Conservation (phyloP, 2,797 vertebrate genomes). For the Remorina albescens region DNA sequence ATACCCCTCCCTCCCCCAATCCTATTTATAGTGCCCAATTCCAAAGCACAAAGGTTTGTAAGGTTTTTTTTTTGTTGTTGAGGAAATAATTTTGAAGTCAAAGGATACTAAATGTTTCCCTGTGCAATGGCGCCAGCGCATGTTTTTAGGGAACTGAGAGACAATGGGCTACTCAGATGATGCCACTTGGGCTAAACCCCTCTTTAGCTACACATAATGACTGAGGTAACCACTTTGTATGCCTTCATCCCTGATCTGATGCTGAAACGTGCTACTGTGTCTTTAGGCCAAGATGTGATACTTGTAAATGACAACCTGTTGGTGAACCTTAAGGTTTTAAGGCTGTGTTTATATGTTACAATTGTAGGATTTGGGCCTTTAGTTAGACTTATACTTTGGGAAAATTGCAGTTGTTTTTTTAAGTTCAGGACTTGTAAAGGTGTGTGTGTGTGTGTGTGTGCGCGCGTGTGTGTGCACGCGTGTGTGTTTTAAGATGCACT, state of each 20-base stretch:
- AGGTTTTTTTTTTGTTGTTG: constrained; percentile 14
- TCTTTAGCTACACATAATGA: constrained; percentile 30
- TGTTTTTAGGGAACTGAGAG: constrained; percentile 36
- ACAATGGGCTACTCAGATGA: constrained; percentile 61
- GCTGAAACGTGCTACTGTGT: constrained; percentile 41
- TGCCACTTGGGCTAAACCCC: constrained; percentile 40
- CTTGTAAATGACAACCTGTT: constrained; percentile 38
- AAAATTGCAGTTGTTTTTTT: neutral
- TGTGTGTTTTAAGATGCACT: neutral
- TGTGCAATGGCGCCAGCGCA: constrained; percentile 48
- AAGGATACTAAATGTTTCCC: constrained; percentile 44
- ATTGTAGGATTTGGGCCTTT: constrained; percentile 13
- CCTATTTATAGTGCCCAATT: neutral
- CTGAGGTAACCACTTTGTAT: constrained; percentile 52
- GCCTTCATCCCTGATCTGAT: constrained; percentile 22
- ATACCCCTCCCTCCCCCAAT: neutral
- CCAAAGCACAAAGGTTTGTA: neutral
- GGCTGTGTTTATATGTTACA: constrained; percentile 26
- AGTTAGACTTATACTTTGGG: too few species aligned
- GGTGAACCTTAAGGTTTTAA: constrained; percentile 38
- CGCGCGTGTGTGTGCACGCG: too few species aligned
- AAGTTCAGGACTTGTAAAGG: neutral
- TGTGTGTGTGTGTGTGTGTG: too few species aligned
- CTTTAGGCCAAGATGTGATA: constrained; percentile 25
- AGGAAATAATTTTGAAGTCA: too few species aligned